Percentiles rank a stretch among this genome's conserved stretches.
Conservation (phyloP, 2,797 vertebrate genomes). For the Austrolebias charrua region DNA sequence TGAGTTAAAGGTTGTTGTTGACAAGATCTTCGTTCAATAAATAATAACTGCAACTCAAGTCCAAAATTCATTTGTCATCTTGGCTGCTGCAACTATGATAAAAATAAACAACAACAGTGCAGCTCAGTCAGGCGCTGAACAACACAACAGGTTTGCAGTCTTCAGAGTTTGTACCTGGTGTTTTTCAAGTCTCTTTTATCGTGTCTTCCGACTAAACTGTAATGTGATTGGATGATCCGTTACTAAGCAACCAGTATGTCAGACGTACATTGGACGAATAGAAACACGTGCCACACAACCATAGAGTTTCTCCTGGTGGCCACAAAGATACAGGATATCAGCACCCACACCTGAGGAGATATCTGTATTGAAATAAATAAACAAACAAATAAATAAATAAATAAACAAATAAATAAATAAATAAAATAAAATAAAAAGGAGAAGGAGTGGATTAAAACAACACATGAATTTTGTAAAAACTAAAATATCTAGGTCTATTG, state of each 20-base stretch:
- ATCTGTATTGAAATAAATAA: no score
- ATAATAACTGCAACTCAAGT: background rate
- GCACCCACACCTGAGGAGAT: no score
- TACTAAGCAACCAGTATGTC: constrained; percentile 66
- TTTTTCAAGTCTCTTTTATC: constrained; percentile 53
- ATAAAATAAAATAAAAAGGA: no score
- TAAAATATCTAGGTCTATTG: no score
- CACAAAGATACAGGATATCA: no score
- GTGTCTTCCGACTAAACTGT: constrained; percentile 46
- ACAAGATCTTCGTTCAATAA: background rate
- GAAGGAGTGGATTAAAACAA: no score
- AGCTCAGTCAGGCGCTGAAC: background rate
- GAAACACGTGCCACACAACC: constrained; percentile 6
- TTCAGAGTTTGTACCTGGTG: background rate
- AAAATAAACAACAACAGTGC: background rate
- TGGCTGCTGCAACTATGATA: background rate
- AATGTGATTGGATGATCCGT: constrained; percentile 69
- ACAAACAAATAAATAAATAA: no score
- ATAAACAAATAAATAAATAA: no score
- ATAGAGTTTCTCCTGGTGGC: background rate
- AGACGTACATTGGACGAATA: constrained; percentile 62
- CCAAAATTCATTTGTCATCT: background rate
- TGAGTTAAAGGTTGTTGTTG: no score
- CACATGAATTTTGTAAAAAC: no score
- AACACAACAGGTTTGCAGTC: background rate